Conservation (phyloP, 2,888 invertebrate genomes). For the Noctua comes region DNA sequence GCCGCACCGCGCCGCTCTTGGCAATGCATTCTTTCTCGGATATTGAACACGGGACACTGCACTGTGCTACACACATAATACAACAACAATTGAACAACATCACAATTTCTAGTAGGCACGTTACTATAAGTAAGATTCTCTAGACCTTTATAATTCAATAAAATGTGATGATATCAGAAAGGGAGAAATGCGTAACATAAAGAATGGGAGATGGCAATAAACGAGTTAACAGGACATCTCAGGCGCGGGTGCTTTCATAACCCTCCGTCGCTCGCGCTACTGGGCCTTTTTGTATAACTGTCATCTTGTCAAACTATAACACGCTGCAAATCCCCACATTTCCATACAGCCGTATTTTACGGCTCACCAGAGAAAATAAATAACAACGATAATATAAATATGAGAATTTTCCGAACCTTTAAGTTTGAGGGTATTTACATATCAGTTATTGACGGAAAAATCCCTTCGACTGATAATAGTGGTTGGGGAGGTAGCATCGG, state of each 20-base stretch:
- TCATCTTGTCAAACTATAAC: constrained; percentile 88
- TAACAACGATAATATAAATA: constrained; percentile 88
- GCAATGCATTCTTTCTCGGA: constrained; percentile 74
- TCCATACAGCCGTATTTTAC: constrained; percentile 89
- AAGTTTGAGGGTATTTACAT: constrained; percentile 87
- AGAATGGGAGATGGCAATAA: constrained; percentile 80
- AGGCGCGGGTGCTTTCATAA: constrained; percentile 61
- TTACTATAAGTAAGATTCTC: constrained; percentile 47
- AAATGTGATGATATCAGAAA: constrained; percentile 70
- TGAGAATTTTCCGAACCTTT: constrained; percentile 85
- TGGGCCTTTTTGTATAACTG: constrained; percentile 83
- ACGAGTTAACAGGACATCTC: constrained; percentile 80
- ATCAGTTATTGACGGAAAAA: constrained; percentile 88
- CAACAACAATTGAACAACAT: constrained; percentile 4
- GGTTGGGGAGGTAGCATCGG: constrained; percentile 75
- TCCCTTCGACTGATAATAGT: constrained; percentile 82
- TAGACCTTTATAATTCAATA: constrained; percentile 73
- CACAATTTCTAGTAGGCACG: constrained; percentile 13
- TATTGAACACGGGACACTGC: constrained; percentile 69
- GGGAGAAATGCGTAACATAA: constrained; percentile 71
- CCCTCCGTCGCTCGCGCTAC: constrained; percentile 61
- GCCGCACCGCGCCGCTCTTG: constrained; percentile 48
- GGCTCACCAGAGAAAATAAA: constrained; percentile 88
- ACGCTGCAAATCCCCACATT: constrained; percentile 86
- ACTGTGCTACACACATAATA: neutral